Evolutionary conservation across 2,797 vertebrate species (phyloP).

Genomic region (Columba guinea): DNA sequence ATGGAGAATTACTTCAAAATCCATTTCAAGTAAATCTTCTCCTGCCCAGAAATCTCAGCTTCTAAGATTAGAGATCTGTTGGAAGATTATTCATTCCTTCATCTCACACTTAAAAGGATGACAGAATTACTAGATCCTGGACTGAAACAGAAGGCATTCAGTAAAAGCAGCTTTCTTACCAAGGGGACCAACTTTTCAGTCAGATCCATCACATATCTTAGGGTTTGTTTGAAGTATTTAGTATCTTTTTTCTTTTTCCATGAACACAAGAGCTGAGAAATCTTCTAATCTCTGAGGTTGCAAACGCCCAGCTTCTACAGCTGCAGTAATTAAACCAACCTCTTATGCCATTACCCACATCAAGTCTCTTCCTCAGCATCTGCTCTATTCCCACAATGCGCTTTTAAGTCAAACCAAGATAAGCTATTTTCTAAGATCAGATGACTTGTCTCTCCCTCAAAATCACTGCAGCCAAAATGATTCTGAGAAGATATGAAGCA

Average conservation of each 20-base stretch:
- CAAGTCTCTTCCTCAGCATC: background rate
- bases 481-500: constrained; percentile 12
- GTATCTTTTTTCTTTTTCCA: background rate
- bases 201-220: background rate
- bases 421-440: constrained; percentile 40
- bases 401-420: constrained; percentile 34
- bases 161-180: background rate
- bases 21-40: background rate
- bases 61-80: background rate
- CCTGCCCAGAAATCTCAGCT: background rate
- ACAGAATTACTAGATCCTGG: background rate
- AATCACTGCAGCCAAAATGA: background rate
- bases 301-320: constrained; percentile 17
- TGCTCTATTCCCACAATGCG: constrained; percentile 18
- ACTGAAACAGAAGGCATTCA: background rate
- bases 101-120: background rate
- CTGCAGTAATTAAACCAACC: constrained; percentile 53
- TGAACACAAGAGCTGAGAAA: background rate
- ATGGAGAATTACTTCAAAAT: constrained; percentile 7
- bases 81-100: background rate
- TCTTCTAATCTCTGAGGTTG: background rate
- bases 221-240: background rate
- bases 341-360: constrained; percentile 26
- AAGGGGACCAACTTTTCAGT: background rate
- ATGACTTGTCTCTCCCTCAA: constrained; percentile 22